Evolutionary conservation across 92 coral and sea anemone genomes (phyloP), one percentile per base, ranked within the genome.

Genomic region (Bergia puertoricense): DNA sequence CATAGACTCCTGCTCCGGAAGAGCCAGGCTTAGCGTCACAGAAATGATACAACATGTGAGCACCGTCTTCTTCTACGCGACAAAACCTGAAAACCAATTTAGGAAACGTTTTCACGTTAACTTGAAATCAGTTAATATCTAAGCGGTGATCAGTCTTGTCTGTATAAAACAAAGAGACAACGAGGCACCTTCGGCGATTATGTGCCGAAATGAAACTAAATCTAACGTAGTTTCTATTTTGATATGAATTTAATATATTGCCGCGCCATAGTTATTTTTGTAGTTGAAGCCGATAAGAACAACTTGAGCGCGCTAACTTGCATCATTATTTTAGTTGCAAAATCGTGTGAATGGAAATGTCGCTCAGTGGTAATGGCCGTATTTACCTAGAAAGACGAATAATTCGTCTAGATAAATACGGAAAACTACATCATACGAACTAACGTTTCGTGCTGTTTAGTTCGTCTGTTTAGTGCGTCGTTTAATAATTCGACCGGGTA

Each of bases 1-100:
- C 93, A 81, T 97, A 97, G 45, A 97, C 96, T 0, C 99, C 99
- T 0, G 99, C 97, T 0, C 99, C 99, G 2, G 99, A 97, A 8
- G 99, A 95, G 6, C 99, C 99, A 1, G 94, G 94, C 30, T 86
- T 86, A 4, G 99, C 99, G 81, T 95, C 99, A 69, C 99, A 97
- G 88, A 94, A 95, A 85, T 97, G 95, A 67, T 90, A 97, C 44
- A 97, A 67, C 92, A 97, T 87, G 80, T 96, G 88, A 1, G 87
- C 56, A 15, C 76, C 86, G 0, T 90, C 57, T 6, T 84, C 85
- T 30, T 38, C 56, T 16, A 92, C 85, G 6, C 89, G 90, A 76
- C 97, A 94, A 2, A 40, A 69, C 42, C 97, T 94, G 80, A 74
- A 80, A 59, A 41, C 11, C 22, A 75, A 78, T 79, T 38, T n/a